Evolutionary conservation across 2,113 vertebrate species (phyloP).

Genomic region (Rhodinocichla rosea): DNA sequence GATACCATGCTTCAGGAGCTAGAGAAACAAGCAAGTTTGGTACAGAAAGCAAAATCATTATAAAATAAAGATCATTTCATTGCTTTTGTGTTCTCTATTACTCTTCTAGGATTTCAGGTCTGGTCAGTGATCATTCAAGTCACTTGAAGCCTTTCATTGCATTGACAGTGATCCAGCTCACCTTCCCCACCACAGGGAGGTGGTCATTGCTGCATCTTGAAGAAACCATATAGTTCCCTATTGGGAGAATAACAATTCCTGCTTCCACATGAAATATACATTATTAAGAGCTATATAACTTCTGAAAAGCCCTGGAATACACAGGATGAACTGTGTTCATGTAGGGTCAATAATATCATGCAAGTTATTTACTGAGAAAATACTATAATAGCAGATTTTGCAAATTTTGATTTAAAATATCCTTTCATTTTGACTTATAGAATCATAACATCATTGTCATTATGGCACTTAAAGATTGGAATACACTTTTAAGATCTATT

Average conservation of each 20-base stretch:
- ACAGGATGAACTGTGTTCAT: background rate
- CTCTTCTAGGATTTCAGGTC: background rate
- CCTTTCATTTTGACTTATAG: background rate
- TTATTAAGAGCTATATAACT: background rate
- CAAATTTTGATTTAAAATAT: background rate
- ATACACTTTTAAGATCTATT: background rate
- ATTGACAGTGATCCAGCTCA: background rate
- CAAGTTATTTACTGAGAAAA: background rate
- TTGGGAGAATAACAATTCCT: background rate
- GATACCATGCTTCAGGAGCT: background rate
- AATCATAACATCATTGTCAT: background rate
- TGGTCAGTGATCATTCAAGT: background rate
- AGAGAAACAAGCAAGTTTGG: background rate
- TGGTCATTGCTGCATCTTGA: background rate
- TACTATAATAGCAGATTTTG: background rate
- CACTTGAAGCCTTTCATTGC: background rate
- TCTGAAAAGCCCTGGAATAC: background rate
- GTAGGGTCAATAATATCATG: background rate
- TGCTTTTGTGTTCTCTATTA: background rate
- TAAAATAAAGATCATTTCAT: background rate
- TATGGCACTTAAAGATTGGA: background rate
- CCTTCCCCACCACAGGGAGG: background rate
- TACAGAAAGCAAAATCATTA: background rate
- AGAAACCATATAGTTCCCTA: background rate
- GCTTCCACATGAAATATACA: background rate